phyloP scores from a whole-genome alignment of 2,113 vertebrate species.

The Eulacestoma nigropectus region DNA sequence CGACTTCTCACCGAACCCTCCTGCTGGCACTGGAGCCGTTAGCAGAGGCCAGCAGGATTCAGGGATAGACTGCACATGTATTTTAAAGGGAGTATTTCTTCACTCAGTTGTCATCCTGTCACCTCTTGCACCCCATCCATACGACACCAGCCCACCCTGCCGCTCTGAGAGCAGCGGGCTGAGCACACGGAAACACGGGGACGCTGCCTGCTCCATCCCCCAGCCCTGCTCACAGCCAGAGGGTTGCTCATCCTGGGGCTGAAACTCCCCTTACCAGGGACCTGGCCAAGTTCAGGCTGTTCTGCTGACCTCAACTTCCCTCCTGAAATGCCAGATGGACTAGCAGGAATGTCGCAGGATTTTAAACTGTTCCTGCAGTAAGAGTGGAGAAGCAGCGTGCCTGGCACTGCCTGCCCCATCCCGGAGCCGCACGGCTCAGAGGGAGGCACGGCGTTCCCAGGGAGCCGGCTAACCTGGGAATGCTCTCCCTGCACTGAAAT shows the following conservation, averaged over 20 bases:
- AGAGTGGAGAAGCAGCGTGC: neutral
- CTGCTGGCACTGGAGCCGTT: neutral
- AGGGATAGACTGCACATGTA: accelerated
- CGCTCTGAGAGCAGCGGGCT: accelerated
- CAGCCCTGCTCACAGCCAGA: accelerated
- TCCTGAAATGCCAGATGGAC: accelerated
- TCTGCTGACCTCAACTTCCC: no score
- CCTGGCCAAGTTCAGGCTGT: neutral
- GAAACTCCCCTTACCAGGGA: neutral
- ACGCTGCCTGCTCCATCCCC: neutral
- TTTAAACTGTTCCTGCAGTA: neutral
- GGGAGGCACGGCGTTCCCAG: accelerated
- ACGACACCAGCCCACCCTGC: accelerated
- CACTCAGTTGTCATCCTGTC: neutral
- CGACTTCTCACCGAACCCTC: accelerated
- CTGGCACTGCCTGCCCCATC: accelerated
- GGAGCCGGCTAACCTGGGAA: no score
- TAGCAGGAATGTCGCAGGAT: neutral
- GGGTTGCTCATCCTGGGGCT: neutral
- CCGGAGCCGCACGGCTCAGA: neutral
- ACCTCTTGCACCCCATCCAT: accelerated
- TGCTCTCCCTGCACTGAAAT: neutral
- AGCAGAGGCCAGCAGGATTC: neutral
- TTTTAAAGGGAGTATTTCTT: neutral
- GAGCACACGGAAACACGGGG: accelerated